Conservation (phyloP, 2,888 invertebrate species). For the Theristus sp. region DNA sequence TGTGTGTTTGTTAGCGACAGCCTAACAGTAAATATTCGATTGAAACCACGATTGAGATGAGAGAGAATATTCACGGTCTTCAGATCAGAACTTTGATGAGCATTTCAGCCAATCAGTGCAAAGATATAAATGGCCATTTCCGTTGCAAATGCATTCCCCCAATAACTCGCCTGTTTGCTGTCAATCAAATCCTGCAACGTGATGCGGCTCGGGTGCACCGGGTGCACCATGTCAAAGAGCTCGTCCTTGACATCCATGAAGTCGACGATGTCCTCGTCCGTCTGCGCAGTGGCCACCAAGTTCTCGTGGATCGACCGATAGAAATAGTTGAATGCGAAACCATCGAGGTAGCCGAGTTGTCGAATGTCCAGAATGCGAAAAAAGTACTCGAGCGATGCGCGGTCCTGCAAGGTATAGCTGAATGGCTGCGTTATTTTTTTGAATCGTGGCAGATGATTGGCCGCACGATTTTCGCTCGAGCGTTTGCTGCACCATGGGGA, state of each 20-base stretch:
- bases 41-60: too few species aligned
- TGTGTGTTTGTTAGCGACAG: too few species aligned
- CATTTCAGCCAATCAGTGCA: too few species aligned
- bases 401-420: constrained; percentile 41
- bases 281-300: constrained; percentile 40
- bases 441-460: not conserved
- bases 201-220: constrained; percentile 53
- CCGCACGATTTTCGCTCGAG: not conserved
- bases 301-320: constrained; percentile 79
- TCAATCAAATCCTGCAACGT: constrained; percentile 43
- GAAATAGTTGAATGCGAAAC: constrained; percentile 75
- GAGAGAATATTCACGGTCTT: too few species aligned
- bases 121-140: too few species aligned
- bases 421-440: not conserved
- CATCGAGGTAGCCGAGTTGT: constrained; percentile 64
- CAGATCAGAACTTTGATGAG: too few species aligned
- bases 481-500: too few species aligned
- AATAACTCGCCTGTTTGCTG: constrained; percentile 41
- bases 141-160: too few species aligned
- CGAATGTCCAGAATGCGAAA: constrained; percentile 78
- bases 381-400: constrained; percentile 71
- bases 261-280: not conserved
- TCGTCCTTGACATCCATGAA: constrained; percentile 86
- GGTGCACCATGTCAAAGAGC: constrained; percentile 92
- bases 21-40: too few species aligned